Conservation (phyloP, 1,140 invertebrate genomes). For the Diplogasteroides magnus region DNA sequence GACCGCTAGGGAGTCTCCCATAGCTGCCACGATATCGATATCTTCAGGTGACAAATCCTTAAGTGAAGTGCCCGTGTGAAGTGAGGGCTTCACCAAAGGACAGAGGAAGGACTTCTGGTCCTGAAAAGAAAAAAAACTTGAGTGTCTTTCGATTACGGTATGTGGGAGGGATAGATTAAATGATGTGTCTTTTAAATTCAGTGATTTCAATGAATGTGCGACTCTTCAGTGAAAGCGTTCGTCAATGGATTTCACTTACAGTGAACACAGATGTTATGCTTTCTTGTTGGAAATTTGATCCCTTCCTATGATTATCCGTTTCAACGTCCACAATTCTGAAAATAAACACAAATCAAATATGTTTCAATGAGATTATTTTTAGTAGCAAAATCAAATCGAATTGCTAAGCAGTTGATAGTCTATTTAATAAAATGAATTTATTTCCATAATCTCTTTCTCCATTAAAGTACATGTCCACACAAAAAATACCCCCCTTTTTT, state of each 20-base stretch:
- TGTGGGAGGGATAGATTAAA: too few species aligned
- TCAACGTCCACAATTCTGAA: background rate
- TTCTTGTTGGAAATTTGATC: background rate
- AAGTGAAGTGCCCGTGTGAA: constrained; percentile 35
- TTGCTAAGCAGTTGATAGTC: too few species aligned
- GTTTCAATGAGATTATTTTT: too few species aligned
- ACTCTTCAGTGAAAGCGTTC: too few species aligned
- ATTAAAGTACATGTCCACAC: too few species aligned
- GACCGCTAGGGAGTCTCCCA: constrained; percentile 43
- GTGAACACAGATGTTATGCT: background rate
- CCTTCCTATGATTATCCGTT: background rate
- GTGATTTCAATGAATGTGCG: too few species aligned
- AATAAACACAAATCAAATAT: background rate
- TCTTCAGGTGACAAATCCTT: constrained; percentile 44
- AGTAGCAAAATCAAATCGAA: too few species aligned
- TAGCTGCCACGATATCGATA: constrained; percentile 40
- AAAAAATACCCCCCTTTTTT: too few species aligned
- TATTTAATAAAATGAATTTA: too few species aligned
- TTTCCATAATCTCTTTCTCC: too few species aligned
- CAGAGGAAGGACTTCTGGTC: constrained; percentile 35
- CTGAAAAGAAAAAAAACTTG: background rate
- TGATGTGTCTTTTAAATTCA: too few species aligned
- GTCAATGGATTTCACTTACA: background rate
- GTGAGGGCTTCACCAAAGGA: constrained; percentile 34
- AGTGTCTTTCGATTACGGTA: too few species aligned